These are phyloP conservation scores for Acipenser oxyrinchus DNA, from an alignment of 2,797 vertebrate genomes.

Conservation along the genomic window DNA sequence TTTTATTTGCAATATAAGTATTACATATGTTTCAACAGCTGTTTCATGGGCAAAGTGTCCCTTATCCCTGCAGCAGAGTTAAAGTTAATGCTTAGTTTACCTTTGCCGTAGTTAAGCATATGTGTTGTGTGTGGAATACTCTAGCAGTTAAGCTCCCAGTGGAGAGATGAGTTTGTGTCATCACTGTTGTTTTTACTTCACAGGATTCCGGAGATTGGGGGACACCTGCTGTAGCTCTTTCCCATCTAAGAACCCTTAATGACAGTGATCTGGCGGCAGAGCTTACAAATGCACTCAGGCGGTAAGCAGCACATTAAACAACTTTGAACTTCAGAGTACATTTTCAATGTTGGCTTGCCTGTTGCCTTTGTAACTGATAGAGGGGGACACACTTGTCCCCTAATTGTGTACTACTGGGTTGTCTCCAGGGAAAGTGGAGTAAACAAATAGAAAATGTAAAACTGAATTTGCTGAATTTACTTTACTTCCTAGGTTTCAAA, in stretches of 20 bases:
- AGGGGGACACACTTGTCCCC: too few species aligned
- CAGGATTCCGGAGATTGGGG: constrained; percentile 63
- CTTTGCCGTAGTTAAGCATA: background rate
- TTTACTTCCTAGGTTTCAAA: too few species aligned
- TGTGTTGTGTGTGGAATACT: background rate
- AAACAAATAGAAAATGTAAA: too few species aligned
- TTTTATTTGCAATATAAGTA: constrained; percentile 1
- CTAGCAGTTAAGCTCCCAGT: constrained; percentile 6
- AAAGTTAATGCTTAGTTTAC: constrained; percentile 8
- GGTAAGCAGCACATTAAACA: constrained; percentile 45
- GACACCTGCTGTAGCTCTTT: constrained; percentile 41
- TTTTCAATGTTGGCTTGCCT: too few species aligned
- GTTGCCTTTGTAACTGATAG: too few species aligned
- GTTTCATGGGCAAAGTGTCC: background rate
- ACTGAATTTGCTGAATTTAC: too few species aligned
- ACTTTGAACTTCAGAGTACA: background rate
- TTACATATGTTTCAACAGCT: constrained; percentile 8
- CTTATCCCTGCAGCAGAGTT: background rate
- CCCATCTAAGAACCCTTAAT: constrained; percentile 56
- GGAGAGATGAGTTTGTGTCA: background rate
- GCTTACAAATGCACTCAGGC: constrained; percentile 59
- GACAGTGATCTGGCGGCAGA: constrained; percentile 68
- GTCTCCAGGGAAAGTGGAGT: too few species aligned
- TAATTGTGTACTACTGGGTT: too few species aligned
- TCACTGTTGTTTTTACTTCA: constrained; percentile 17